Evolutionary conservation across 1,140 invertebrate species (phyloP).

Genomic region (Philotrypesis tridentata): DNA sequence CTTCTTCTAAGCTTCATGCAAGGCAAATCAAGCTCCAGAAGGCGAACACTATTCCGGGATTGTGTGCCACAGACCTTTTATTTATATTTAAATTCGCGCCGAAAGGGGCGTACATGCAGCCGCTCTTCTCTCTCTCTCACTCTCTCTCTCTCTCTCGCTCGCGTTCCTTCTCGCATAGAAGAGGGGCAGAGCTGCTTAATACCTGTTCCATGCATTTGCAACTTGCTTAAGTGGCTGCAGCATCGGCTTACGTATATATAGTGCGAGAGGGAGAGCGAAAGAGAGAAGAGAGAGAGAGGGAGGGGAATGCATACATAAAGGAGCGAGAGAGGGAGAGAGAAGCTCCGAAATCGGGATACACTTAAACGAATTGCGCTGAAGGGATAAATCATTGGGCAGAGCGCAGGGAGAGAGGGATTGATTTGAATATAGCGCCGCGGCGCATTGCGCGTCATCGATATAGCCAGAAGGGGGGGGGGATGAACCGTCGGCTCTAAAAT

Average conservation of each 20-base stretch:
- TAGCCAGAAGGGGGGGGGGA: constrained; percentile 27
- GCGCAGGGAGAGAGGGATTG: constrained; percentile 60
- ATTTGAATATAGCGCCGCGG: constrained; percentile 71
- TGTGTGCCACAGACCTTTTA: constrained; percentile 65
- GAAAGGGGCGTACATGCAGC: constrained; percentile 58
- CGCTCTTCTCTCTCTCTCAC: constrained; percentile 6
- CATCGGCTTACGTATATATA: too few relatives aligned
- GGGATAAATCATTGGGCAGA: constrained; percentile 67
- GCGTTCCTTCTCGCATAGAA: too few relatives aligned
- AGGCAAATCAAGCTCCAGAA: constrained; percentile 70
- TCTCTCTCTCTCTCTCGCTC: not conserved
- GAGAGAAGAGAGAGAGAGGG: too few relatives aligned
- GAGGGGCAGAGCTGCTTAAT: constrained; percentile 23
- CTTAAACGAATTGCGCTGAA: constrained; percentile 72
- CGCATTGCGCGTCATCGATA: constrained; percentile 57
- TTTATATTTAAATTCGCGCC: constrained; percentile 71
- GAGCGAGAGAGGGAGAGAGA: constrained; percentile 47
- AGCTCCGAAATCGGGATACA: constrained; percentile 71
- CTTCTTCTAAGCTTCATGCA: constrained; percentile 68
- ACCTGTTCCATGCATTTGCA: constrained; percentile 50
- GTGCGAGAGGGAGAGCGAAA: too few relatives aligned
- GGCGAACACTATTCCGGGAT: constrained; percentile 63
- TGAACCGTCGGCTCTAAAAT: constrained; percentile 59
- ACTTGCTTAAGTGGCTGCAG: constrained; percentile 56
- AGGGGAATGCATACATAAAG: constrained; percentile 19